These are phyloP conservation scores for Procambarus virginalis DNA, from an alignment of 1,140 invertebrate species.

Conservation along the genomic window DNA sequence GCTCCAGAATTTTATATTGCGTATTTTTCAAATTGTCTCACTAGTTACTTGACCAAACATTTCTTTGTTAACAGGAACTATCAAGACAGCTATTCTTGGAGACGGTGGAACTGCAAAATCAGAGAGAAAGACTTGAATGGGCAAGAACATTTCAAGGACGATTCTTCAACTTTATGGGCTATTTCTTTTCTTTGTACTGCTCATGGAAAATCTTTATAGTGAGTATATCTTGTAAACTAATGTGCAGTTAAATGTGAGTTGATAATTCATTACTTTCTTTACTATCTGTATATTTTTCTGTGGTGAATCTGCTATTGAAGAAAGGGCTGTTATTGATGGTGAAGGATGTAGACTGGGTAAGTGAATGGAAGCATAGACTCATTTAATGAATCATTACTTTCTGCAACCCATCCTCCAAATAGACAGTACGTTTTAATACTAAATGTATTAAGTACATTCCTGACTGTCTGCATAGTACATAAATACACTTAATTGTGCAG, in stretches of 20 bases:
- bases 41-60: neutral
- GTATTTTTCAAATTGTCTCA: too few relatives aligned
- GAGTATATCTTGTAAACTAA: conserved; percentile 73
- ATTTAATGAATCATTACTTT: too few relatives aligned
- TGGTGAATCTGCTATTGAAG: too few relatives aligned
- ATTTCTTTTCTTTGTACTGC: conserved; percentile 99
- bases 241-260: neutral
- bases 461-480: too few relatives aligned
- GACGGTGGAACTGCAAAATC: conserved; percentile 93
- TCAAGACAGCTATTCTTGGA: conserved; percentile 95
- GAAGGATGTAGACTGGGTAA: too few relatives aligned
- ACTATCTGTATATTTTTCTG: neutral
- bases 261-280: neutral
- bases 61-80: conserved; percentile 82
- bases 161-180: conserved; percentile 99
- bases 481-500: too few relatives aligned
- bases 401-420: too few relatives aligned
- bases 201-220: conserved; percentile 99
- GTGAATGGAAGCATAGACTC: too few relatives aligned
- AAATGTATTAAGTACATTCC: too few relatives aligned
- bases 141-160: conserved; percentile 97
- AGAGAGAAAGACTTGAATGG: conserved; percentile 94
- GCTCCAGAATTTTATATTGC: too few relatives aligned
- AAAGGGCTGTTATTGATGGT: too few relatives aligned
- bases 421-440: too few relatives aligned